phyloP scores from a whole-genome alignment of 1,140 invertebrate genomes.

The Eupeodes corollae region DNA sequence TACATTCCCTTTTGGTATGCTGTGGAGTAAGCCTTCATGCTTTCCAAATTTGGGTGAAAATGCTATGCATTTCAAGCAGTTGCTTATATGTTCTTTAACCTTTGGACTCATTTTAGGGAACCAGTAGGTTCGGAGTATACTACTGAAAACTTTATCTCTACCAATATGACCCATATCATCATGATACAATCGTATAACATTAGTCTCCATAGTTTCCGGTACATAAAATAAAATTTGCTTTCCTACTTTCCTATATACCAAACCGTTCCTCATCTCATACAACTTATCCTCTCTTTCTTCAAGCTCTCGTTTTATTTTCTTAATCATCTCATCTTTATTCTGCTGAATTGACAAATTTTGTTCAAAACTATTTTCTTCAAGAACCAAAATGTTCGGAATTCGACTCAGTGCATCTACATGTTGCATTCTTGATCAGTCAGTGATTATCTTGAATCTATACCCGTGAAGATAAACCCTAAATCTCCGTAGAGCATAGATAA shows the following conservation, averaged over 20 bases:
- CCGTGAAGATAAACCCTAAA: slow-evolving; percentile 40
- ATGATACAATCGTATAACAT: slow-evolving; percentile 10
- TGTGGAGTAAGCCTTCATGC: slow-evolving; percentile 13
- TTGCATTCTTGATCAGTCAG: slow-evolving; percentile 33
- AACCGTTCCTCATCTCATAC: not conserved
- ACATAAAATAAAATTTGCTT: slow-evolving; percentile 24
- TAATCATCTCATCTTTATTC: not conserved
- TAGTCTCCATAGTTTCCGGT: slow-evolving; percentile 9
- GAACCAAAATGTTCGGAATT: not conserved
- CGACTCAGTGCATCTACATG: slow-evolving; percentile 17
- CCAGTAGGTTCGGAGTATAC: slow-evolving; percentile 11
- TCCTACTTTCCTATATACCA: slow-evolving; percentile 19
- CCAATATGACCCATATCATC: slow-evolving; percentile 16
- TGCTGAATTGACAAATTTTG: not conserved
- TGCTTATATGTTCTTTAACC: slow-evolving; percentile 8
- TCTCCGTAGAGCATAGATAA: slow-evolving; percentile 39
- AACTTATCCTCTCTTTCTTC: not conserved
- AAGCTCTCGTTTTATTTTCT: not conserved
- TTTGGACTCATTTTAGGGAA: slow-evolving; percentile 18
- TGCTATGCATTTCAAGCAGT: slow-evolving; percentile 17
- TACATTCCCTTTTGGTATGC: slow-evolving; percentile 18
- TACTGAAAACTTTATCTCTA: slow-evolving; percentile 10
- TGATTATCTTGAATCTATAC: slow-evolving; percentile 38
- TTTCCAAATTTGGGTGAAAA: slow-evolving; percentile 13
- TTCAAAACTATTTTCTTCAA: not conserved